Percentiles rank a stretch among this genome's conserved stretches.
Evolutionary conservation across 1,140 invertebrate species (phyloP).

Genomic region (Thaumetopoea pityocampa): DNA sequence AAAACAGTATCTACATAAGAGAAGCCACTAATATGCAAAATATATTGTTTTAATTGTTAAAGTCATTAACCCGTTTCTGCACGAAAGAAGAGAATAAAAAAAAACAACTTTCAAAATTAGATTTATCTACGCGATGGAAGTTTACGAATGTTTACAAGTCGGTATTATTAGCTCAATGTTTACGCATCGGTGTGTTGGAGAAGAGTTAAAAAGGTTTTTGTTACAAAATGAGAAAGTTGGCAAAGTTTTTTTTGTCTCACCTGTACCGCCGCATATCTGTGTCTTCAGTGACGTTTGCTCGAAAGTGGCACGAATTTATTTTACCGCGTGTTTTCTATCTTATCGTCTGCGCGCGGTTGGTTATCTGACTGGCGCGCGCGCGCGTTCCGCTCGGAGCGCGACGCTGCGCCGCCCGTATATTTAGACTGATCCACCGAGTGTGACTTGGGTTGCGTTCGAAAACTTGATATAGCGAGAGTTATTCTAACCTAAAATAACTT

Average conservation of each 20-base stretch:
- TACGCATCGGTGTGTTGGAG: conserved; percentile 23
- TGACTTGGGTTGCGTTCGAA: conserved; percentile 48
- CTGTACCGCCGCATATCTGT: conserved; percentile 60
- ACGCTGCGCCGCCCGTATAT: conserved; percentile 68
- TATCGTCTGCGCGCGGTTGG: conserved; percentile 52
- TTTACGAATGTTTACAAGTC: conserved; percentile 37
- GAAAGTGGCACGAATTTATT: conserved; percentile 34
- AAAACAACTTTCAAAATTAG: conserved; percentile 18
- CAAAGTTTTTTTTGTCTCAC: conserved; percentile 37
- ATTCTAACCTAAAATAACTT: conserved; percentile 29
- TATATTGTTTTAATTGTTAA: conserved; percentile 1
- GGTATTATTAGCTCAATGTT: conserved; percentile 27
- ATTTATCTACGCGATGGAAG: conserved; percentile 25
- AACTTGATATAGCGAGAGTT: conserved; percentile 23
- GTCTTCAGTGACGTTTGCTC: conserved; percentile 22
- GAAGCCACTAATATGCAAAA: conserved; percentile 1
- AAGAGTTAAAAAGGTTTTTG: conserved; percentile 29
- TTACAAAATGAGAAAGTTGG: conserved; percentile 19
- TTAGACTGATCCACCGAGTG: conserved; percentile 65
- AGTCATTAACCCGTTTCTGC: conserved; percentile 11
- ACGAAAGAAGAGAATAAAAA: conserved; percentile 10
- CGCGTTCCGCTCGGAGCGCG: no score
- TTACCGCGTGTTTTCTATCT: conserved; percentile 51
- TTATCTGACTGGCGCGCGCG: conserved; percentile 44
- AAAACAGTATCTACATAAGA: conserved; percentile 27